Conservation (phyloP, 2,888 invertebrate species). For the Eilema depressum region DNA sequence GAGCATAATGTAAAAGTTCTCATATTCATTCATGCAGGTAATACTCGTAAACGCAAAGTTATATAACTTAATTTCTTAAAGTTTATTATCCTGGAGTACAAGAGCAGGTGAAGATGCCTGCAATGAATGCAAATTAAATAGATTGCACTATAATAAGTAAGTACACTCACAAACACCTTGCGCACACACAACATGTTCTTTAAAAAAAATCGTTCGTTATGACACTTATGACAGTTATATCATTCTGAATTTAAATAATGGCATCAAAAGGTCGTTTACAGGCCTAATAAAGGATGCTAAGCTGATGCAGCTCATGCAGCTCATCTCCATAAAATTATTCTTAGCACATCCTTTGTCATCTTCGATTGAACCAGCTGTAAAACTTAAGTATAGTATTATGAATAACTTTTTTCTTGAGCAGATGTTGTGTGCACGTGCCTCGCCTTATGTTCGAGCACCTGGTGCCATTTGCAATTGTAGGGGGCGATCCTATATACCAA, state of each 20-base stretch:
- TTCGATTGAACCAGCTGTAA: slow-evolving; percentile 48
- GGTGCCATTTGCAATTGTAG: slow-evolving; percentile 71
- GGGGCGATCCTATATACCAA: slow-evolving; percentile 52
- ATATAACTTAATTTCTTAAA: not conserved
- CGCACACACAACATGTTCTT: not conserved
- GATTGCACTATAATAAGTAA: too few species aligned
- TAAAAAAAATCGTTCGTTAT: not conserved
- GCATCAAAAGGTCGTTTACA: not conserved
- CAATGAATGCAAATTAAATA: not conserved
- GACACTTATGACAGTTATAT: not conserved
- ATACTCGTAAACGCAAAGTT: not conserved
- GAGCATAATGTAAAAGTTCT: too few species aligned
- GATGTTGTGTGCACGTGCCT: slow-evolving; percentile 81
- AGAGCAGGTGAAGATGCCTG: not conserved
- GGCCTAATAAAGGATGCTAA: not conserved
- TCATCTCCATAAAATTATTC: not conserved
- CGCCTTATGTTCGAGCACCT: slow-evolving; percentile 72
- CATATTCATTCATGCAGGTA: not conserved
- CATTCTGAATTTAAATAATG: not conserved
- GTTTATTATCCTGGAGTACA: not conserved
- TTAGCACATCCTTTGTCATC: slow-evolving; percentile 32
- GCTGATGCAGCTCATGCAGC: slow-evolving; percentile 4
- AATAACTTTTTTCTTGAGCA: slow-evolving; percentile 70
- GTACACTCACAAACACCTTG: not conserved
- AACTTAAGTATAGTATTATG: slow-evolving; percentile 61